A percentile compares a stretch with the other conserved stretches of the same genome.
Evolutionary conservation across 2,888 invertebrate genomes (phyloP).

Genomic region (Troides aeacus): DNA sequence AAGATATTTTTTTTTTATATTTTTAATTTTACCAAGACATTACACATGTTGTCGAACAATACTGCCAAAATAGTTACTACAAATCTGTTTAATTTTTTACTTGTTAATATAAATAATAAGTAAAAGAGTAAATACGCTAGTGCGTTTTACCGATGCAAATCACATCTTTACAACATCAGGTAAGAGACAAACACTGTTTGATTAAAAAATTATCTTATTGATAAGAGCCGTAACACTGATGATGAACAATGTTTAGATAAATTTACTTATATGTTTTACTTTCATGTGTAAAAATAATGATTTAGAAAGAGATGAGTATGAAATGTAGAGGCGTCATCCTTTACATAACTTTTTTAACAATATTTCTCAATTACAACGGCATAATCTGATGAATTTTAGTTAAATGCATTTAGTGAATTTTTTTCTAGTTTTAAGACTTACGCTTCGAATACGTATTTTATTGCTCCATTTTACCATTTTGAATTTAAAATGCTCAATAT

Average conservation of each 20-base stretch:
- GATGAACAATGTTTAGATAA: too few relatives aligned
- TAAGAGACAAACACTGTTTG: too few relatives aligned
- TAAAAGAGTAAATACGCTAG: too few relatives aligned
- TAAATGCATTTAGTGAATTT: background rate
- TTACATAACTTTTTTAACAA: too few relatives aligned
- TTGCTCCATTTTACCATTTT: constrained; percentile 13
- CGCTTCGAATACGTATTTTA: constrained; percentile 8
- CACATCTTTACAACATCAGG: too few relatives aligned
- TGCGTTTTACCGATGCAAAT: too few relatives aligned
- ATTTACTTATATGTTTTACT: too few relatives aligned
- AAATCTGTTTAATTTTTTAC: background rate
- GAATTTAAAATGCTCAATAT: constrained; percentile 23
- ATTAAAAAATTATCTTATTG: too few relatives aligned
- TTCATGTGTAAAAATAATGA: too few relatives aligned
- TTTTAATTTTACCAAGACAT: background rate
- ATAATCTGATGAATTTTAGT: background rate
- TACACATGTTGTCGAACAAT: background rate
- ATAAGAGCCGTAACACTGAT: too few relatives aligned
- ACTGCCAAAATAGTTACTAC: background rate
- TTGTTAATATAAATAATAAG: background rate
- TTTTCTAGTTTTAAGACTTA: background rate
- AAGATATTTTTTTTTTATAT: background rate
- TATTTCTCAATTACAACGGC: background rate
- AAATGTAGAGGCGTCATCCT: too few relatives aligned
- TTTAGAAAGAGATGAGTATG: too few relatives aligned